Percentiles rank a stretch among this genome's conserved stretches.
These are phyloP conservation scores for Limenitis camilla DNA, from an alignment of 2,888 invertebrate species.

Conservation along the genomic window DNA sequence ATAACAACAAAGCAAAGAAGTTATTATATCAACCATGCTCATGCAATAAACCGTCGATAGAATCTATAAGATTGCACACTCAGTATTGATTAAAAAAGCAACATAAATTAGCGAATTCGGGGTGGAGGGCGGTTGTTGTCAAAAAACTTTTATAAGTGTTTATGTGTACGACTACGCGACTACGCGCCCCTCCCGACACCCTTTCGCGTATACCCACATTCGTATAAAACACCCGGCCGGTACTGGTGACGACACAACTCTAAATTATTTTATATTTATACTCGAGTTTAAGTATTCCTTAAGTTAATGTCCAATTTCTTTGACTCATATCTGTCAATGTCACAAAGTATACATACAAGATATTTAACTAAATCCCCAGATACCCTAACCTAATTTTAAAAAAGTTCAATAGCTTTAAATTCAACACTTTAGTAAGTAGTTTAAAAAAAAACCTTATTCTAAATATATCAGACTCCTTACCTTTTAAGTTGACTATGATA, in stretches of 20 bases:
- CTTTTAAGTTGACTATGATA: no score
- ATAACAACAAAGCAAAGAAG: neutral
- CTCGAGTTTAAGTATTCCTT: no score
- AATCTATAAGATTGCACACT: constrained; percentile 46
- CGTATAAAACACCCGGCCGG: constrained; percentile 54
- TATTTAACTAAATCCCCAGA: no score
- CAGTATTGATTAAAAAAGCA: constrained; percentile 74
- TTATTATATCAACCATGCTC: neutral
- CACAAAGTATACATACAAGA: no score
- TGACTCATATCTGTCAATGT: no score
- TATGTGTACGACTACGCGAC: no score
- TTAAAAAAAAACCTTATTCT: no score
- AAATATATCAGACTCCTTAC: no score
- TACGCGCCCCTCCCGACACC: constrained; percentile 57
- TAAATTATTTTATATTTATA: constrained; percentile 2
- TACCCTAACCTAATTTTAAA: no score
- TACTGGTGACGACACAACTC: constrained; percentile 39
- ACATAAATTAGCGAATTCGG: constrained; percentile 74
- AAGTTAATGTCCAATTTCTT: no score
- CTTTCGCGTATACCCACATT: constrained; percentile 74
- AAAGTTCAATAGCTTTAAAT: no score
- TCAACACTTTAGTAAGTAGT: no score
- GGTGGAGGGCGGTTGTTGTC: constrained; percentile 63
- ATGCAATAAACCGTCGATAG: constrained; percentile 34
- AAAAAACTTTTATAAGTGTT: constrained; percentile 76